These are phyloP conservation scores for Pocillopora verrucosa DNA, from an alignment of 64 coral and sea anemone genomes.

Conservation along the genomic window DNA sequence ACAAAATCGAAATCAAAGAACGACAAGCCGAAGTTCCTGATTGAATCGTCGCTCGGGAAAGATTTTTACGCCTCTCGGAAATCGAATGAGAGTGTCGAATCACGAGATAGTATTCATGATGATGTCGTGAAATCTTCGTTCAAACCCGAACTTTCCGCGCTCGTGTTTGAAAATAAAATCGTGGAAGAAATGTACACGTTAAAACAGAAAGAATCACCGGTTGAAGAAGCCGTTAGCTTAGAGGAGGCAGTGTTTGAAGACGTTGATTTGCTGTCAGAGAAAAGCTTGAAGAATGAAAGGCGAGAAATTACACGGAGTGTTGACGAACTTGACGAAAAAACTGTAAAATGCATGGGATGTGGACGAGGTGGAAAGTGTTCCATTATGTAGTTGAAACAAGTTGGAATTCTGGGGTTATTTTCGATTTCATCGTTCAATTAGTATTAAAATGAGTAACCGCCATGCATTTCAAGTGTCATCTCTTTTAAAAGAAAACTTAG, in stretches of 20 bases:
- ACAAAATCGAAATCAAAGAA: slow-evolving; percentile 62
- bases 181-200: neutral
- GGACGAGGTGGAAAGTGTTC: slow-evolving; percentile 83
- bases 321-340: slow-evolving; percentile 80
- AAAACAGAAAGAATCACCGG: slow-evolving; percentile 8
- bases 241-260: slow-evolving; percentile 74
- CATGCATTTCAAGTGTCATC: neutral
- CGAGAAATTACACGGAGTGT: slow-evolving; percentile 67
- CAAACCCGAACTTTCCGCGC: slow-evolving; percentile 41
- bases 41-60: slow-evolving; percentile 79
- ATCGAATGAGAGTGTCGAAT: slow-evolving; percentile 30
- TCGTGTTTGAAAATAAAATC: slow-evolving; percentile 71
- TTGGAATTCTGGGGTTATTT: neutral
- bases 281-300: slow-evolving; percentile 71
- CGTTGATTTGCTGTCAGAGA: slow-evolving; percentile 66
- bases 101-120: slow-evolving; percentile 70
- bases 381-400: slow-evolving; percentile 71
- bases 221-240: slow-evolving; percentile 3
- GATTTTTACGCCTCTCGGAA: slow-evolving; percentile 78
- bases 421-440: neutral
- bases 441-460: neutral
- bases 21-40: slow-evolving; percentile 91
- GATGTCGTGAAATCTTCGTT: slow-evolving; percentile 24
- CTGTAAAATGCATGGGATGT: slow-evolving; percentile 77
- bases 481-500: neutral